Evolutionary conservation across 2,888 invertebrate species (phyloP).

Genomic region (Nemotelus pantherinus): DNA sequence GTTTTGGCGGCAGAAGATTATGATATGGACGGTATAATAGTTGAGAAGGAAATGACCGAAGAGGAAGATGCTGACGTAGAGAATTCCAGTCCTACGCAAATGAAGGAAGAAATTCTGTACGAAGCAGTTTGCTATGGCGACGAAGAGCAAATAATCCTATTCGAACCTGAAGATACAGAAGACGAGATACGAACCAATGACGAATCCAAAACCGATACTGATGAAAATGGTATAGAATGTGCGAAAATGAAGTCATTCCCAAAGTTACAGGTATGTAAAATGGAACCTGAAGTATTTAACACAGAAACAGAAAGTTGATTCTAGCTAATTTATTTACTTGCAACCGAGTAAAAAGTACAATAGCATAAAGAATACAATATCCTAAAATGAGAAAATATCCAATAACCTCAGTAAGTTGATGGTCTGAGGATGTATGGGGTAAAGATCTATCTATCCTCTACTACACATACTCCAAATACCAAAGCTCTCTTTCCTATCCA

Average conservation of each 20-base stretch:
- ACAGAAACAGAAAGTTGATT: too few relatives aligned
- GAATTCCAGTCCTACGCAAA: background rate
- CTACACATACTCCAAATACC: background rate
- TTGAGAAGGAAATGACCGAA: slow-evolving; percentile 1
- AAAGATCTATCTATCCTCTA: too few relatives aligned
- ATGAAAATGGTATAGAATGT: background rate
- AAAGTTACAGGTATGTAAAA: too few relatives aligned
- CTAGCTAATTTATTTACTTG: too few relatives aligned
- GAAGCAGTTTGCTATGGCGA: slow-evolving; percentile 31
- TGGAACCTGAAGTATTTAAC: too few relatives aligned
- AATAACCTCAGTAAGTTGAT: too few relatives aligned
- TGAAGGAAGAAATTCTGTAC: slow-evolving; percentile 7
- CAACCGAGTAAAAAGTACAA: too few relatives aligned
- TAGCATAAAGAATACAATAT: too few relatives aligned
- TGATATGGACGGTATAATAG: background rate
- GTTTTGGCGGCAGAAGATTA: background rate
- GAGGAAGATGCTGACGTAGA: slow-evolving; percentile 5
- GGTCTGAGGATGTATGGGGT: too few relatives aligned
- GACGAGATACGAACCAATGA: background rate
- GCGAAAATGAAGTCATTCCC: background rate
- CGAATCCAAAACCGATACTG: background rate
- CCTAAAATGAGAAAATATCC: too few relatives aligned
- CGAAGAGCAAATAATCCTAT: slow-evolving; percentile 18
- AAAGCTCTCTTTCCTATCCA: background rate
- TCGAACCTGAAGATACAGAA: slow-evolving; percentile 8